Conservation (phyloP, 2,113 vertebrate species). For the Grallaria varia region DNA sequence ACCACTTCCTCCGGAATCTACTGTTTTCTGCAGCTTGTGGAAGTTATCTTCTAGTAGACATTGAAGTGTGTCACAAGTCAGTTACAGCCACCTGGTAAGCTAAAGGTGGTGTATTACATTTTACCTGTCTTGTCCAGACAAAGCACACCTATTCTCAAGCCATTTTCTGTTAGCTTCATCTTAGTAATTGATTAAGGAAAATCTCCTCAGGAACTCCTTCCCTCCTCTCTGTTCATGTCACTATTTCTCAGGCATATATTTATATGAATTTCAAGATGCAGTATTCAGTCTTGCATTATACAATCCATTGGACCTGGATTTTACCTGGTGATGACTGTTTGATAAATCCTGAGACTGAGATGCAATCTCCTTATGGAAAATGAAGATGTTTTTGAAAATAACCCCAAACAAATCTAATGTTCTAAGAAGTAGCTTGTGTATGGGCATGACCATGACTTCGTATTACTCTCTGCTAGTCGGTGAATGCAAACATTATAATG, state of each 20-base stretch:
- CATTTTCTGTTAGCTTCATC: neutral
- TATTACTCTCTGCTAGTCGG: neutral
- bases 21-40: neutral
- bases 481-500: neutral
- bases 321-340: neutral
- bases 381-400: neutral
- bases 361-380: neutral
- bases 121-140: neutral
- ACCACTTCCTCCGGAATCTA: neutral
- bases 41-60: neutral
- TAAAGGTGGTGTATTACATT: neutral
- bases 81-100: neutral
- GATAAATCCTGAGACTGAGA: neutral
- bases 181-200: neutral
- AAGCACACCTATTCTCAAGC: neutral
- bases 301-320: neutral
- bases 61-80: neutral
- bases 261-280: neutral
- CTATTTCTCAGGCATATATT: neutral
- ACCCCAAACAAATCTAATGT: neutral
- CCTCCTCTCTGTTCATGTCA: neutral
- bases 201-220: neutral
- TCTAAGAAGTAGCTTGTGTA: neutral
- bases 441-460: neutral
- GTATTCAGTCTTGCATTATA: neutral